Base-by-base conservation (phyloP, 35 echinoderm and acorn worm species). In the Diadema setosum region DNA sequence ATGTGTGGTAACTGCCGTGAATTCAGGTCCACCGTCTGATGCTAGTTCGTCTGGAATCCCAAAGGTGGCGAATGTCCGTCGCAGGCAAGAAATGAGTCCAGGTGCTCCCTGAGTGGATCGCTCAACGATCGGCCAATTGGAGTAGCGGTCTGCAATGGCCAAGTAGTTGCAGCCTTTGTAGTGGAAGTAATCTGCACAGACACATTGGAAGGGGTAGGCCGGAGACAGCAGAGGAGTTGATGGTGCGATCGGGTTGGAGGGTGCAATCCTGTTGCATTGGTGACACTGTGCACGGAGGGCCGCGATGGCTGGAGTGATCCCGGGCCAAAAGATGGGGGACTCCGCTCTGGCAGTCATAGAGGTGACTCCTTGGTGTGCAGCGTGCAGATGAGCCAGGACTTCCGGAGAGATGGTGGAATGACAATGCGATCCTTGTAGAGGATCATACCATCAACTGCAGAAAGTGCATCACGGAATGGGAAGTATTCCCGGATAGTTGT, bases 61-160 rank as follows among this genome's bases (percentile, higher is more conserved):
- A 43, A 70, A 93, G 4, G 85, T 93, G 29, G 83, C 75, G 83
- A 88, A 93, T 40, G 44, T 61, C 40, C 83, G 83, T 34, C 65
- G 40, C 1, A 87, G 74, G 27, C 18, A 57, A 55, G 70, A 32
- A 29, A 87, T 86, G 40, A 87, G 90, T 21, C 90, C 42, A 41
- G 49, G 27, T 9, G 67, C 89, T 39, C 82, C 67, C 55, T 80
- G 5, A 0, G 46, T 9, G 52, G 41, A 24, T 37, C 29, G 36
- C 40, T 76, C 23, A 25, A 50, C 61, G 16, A 78, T 88, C 0
- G 67, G 65, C 65, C 85, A 87, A 39, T 87, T 75, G 36, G 65
- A 87, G 43, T 87, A 87, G 18, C 46, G 32, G 65, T 76, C 85
- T 5, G 75, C 55, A 4, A 85, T 33, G 5, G 39, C 83, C 49